Evolutionary conservation across 2,888 invertebrate genomes (phyloP).

Genomic region (Hartigia nigra): DNA sequence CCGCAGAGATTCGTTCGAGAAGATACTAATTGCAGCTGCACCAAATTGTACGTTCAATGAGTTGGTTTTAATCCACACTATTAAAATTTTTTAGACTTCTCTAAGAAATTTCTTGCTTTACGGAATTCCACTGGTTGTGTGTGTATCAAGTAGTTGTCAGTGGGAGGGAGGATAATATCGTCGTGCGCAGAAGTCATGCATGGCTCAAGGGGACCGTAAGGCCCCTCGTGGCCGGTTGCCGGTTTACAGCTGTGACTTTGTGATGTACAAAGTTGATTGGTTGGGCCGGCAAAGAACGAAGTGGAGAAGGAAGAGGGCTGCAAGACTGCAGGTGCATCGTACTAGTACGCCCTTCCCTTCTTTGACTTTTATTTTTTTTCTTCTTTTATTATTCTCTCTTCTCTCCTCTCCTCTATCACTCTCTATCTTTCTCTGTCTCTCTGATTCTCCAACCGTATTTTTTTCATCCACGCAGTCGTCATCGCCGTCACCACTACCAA

Average conservation of each 20-base stretch:
- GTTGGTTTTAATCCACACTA: background rate
- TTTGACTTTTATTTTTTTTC: constrained; percentile 21
- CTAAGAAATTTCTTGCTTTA: constrained; percentile 3
- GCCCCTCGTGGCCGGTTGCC: constrained; percentile 4
- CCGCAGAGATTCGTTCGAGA: background rate
- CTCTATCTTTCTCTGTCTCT: constrained; percentile 2
- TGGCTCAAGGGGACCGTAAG: background rate
- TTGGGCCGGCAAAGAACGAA: constrained; percentile 3
- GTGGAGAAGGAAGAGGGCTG: constrained; percentile 17
- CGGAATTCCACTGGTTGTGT: background rate
- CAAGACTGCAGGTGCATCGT: constrained; percentile 58
- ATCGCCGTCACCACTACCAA: background rate
- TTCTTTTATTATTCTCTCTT: constrained; percentile 14
- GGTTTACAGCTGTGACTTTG: constrained; percentile 22
- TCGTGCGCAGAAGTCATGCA: background rate
- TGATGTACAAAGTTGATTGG: constrained; percentile 8
- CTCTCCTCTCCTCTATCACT: constrained; percentile 5
- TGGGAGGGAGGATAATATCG: background rate
- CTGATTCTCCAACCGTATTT: background rate
- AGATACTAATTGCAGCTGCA: background rate
- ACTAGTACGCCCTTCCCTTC: constrained; percentile 43
- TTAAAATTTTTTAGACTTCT: background rate
- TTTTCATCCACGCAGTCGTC: background rate
- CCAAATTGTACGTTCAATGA: background rate
- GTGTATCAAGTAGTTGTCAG: background rate